Conservation (phyloP, 2,113 vertebrate genomes). For the Pollimyrus isidori region DNA sequence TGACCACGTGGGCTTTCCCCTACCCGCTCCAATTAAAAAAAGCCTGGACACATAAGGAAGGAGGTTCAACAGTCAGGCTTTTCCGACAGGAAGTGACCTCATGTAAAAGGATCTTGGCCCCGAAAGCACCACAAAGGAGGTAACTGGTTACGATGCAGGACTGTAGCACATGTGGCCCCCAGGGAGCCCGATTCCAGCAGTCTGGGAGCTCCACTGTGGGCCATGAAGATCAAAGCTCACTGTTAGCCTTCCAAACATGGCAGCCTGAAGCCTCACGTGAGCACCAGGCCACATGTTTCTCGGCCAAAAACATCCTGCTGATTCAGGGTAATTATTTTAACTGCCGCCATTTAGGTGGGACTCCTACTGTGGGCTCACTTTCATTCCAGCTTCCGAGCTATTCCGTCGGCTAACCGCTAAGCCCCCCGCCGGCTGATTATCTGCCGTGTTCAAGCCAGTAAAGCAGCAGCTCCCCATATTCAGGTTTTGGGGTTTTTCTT, state of each 20-base stretch:
- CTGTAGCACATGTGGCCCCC: background rate
- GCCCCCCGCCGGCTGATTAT: background rate
- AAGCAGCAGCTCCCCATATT: background rate
- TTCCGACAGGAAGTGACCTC: background rate
- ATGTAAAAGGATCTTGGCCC: background rate
- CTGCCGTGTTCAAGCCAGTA: background rate
- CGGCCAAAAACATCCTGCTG: background rate
- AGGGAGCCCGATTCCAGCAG: background rate
- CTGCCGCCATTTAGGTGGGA: background rate
- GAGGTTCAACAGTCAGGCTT: background rate
- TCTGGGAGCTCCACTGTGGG: background rate
- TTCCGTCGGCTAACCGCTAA: background rate
- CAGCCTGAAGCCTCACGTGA: background rate
- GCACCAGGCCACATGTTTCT: background rate
- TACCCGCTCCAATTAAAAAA: background rate
- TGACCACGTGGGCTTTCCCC: background rate
- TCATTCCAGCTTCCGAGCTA: background rate
- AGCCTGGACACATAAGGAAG: background rate
- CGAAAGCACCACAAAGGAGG: background rate
- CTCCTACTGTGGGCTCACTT: background rate
- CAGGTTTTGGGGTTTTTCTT: background rate
- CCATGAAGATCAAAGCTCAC: background rate
- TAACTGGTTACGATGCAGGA: background rate
- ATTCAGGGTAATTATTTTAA: background rate
- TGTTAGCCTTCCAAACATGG: background rate